These are phyloP conservation scores for Heterocephalus glaber DNA, from an alignment of 2,113 vertebrate species.

Conservation along the genomic window DNA sequence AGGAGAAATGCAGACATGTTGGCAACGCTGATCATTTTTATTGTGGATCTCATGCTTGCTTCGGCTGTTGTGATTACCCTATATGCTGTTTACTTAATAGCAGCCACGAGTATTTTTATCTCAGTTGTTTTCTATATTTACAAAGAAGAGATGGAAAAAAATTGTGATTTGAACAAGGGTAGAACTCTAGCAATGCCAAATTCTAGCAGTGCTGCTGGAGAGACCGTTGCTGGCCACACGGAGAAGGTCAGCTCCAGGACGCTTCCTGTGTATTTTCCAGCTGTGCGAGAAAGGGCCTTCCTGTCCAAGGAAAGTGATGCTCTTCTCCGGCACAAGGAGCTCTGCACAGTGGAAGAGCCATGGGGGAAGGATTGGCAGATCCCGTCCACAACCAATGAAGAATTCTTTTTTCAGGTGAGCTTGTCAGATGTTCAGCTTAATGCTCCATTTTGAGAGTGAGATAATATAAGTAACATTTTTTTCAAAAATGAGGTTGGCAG, in stretches of 20 bases:
- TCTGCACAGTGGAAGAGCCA: conserved; percentile 64
- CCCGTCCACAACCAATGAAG: conserved; percentile 1
- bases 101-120: conserved; percentile 58
- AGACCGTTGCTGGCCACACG: conserved; percentile 63
- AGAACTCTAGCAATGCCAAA: conserved; percentile 21
- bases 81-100: conserved; percentile 65
- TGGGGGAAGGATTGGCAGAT: conserved; percentile 66
- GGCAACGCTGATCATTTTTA: conserved; percentile 43
- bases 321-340: conserved; percentile 33
- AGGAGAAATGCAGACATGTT: conserved; percentile 63
- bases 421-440: not conserved
- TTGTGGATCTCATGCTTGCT: conserved; percentile 77
- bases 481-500: not conserved
- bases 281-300: not conserved
- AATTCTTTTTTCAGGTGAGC: conserved; percentile 70
- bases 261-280: conserved; percentile 47
- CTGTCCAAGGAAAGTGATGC: not conserved
- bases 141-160: not conserved
- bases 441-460: not conserved
- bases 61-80: conserved; percentile 73
- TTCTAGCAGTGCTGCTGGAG: conserved; percentile 69
- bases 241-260: conserved; percentile 52
- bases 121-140: conserved; percentile 66
- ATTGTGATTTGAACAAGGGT: conserved; percentile 44
- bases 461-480: not conserved